A percentile compares a stretch with the other conserved stretches of the same genome.
Conservation (phyloP, 1,140 invertebrate genomes). For the Bombus superbus region DNA sequence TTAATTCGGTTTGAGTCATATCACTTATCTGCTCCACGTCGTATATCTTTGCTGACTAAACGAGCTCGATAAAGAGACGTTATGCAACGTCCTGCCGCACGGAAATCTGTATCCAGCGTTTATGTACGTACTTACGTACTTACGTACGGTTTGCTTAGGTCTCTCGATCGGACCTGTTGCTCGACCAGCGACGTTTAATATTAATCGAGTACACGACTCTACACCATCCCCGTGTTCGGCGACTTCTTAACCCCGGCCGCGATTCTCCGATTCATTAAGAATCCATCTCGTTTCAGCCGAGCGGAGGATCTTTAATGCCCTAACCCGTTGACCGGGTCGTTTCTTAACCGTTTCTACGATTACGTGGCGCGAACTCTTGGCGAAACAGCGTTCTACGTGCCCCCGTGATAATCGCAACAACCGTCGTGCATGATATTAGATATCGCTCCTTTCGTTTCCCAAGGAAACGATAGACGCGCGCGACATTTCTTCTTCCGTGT, state of each 20-base stretch:
- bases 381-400: too few species aligned
- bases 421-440: too few species aligned
- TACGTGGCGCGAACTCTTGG: too few species aligned
- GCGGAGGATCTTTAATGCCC: background rate
- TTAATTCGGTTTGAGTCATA: conserved; percentile 14
- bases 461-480: fast-evolving
- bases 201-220: conserved; percentile 13
- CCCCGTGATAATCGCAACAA: too few species aligned
- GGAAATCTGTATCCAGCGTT: background rate
- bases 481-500: fast-evolving
- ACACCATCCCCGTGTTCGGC: too few species aligned
- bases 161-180: conserved; percentile 24
- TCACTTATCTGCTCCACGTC: background rate
- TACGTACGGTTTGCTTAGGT: background rate
- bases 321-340: background rate
- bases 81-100: too few species aligned
- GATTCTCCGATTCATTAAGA: background rate
- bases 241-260: conserved; percentile 17
- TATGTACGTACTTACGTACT: too few species aligned
- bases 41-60: background rate
- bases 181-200: conserved; percentile 2
- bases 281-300: background rate
- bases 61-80: background rate
- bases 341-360: too few species aligned
- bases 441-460: too few species aligned